phyloP scores from a whole-genome alignment of 2,113 vertebrate genomes.

The Hippocampus barbouri region DNA sequence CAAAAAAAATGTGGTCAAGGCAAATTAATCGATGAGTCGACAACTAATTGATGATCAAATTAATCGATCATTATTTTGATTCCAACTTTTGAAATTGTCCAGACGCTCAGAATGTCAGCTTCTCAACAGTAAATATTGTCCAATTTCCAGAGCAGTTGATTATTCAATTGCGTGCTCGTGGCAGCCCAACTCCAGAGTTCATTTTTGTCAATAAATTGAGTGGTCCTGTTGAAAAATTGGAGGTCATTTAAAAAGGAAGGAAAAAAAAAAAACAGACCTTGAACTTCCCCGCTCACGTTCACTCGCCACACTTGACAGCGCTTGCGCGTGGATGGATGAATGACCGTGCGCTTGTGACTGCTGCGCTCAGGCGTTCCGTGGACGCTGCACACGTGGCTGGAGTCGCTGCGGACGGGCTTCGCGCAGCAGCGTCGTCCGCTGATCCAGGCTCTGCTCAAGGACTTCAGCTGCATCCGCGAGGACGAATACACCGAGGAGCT shows the following conservation, averaged over 20 bases:
- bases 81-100: too few species aligned
- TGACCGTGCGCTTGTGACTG: neutral
- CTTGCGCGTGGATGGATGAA: conserved; percentile 2
- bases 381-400: conserved; percentile 80
- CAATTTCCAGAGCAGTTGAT: too few species aligned
- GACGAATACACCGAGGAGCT: conserved; percentile 79
- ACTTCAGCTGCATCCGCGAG: conserved; percentile 76
- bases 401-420: conserved; percentile 74
- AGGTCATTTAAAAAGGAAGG: neutral
- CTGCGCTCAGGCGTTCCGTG: conserved; percentile 74
- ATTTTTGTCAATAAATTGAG: too few species aligned
- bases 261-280: neutral
- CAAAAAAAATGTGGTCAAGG: too few species aligned
- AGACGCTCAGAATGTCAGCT: too few species aligned
- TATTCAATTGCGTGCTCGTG: too few species aligned
- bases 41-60: too few species aligned
- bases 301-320: conserved; percentile 4
- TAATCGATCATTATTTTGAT: too few species aligned
- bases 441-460: conserved; percentile 76
- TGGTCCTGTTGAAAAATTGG: too few species aligned
- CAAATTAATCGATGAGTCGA: too few species aligned
- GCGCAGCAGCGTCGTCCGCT: conserved; percentile 72
- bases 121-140: too few species aligned
- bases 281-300: neutral
- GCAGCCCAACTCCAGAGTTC: too few species aligned